phyloP scores from a whole-genome alignment of 2,113 vertebrate species.

The Eptesicus fuscus region DNA sequence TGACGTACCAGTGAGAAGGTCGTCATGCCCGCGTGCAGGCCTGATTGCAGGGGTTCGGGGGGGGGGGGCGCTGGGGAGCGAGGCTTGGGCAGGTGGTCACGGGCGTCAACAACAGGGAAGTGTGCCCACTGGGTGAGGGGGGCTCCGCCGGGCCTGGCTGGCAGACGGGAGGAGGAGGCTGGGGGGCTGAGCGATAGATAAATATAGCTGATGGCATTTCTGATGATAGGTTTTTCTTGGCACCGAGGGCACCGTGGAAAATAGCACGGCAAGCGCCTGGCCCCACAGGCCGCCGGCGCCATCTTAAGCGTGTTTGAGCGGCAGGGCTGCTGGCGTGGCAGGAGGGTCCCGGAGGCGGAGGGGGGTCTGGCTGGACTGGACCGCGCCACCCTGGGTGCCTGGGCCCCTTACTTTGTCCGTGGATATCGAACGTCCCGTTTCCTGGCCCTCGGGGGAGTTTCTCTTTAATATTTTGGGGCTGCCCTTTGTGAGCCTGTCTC shows the following conservation, averaged over 20 bases:
- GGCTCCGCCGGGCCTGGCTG: conserved; percentile 58
- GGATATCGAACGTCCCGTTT: background rate
- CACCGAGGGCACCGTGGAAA: conserved; percentile 72
- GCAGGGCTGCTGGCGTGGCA: conserved; percentile 46
- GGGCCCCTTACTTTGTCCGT: background rate
- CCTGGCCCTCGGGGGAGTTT: background rate
- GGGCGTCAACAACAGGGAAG: conserved; percentile 53
- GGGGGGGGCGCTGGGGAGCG: background rate
- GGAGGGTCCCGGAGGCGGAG: conserved; percentile 44
- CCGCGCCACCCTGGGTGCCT: background rate
- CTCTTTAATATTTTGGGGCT: background rate
- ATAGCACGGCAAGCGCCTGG: conserved; percentile 64
- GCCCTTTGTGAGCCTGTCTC: background rate
- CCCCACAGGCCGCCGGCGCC: conserved; percentile 67
- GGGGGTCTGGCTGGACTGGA: background rate
- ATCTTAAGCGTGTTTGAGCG: conserved; percentile 63
- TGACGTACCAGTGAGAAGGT: background rate
- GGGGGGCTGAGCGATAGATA: conserved; percentile 75
- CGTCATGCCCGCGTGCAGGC: background rate
- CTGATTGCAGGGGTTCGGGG: background rate
- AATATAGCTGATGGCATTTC: conserved; percentile 79
- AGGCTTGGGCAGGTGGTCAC: conserved; percentile 66
- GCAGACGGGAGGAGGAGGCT: conserved; percentile 76
- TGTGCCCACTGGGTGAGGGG: conserved; percentile 71
- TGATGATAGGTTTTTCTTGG: conserved; percentile 77